Conservation (phyloP, 1,140 invertebrate genomes). For the Piezodorus guildinii region DNA sequence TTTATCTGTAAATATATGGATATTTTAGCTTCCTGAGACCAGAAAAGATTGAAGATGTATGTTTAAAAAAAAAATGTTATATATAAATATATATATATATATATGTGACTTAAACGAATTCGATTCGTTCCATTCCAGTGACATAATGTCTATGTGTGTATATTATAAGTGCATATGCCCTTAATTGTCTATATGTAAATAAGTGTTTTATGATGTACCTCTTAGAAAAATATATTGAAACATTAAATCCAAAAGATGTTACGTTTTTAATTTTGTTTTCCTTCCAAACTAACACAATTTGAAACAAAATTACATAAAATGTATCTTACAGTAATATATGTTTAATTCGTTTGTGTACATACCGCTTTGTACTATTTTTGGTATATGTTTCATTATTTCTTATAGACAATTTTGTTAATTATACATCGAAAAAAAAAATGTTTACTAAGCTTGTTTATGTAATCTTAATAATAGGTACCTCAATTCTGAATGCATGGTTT, state of each 20-base stretch:
- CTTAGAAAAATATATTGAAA: slow-evolving; percentile 1
- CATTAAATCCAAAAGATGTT: neutral
- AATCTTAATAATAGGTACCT: no score
- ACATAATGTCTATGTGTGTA: neutral
- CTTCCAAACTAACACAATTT: no score
- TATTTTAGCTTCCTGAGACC: neutral
- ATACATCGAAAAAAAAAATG: no score
- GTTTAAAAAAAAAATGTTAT: neutral
- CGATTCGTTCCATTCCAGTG: neutral
- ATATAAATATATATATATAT: no score
- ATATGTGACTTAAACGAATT: neutral
- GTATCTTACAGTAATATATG: no score
- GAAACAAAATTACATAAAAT: no score
- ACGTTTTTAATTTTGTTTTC: neutral
- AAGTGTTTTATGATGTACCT: slow-evolving; percentile 4
- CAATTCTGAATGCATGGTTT: no score
- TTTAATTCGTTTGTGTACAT: no score
- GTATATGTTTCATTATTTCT: no score
- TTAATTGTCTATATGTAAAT: slow-evolving; percentile 6
- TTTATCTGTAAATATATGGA: slow-evolving; percentile 2
- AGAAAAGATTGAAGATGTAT: neutral
- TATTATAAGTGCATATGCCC: neutral
- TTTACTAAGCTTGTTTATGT: no score
- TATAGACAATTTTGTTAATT: no score
- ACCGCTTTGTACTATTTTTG: no score